Percentiles rank a stretch among this genome's conserved stretches.
Evolutionary conservation across 2,888 invertebrate species (phyloP).

Genomic region (Drosophila yooni): DNA sequence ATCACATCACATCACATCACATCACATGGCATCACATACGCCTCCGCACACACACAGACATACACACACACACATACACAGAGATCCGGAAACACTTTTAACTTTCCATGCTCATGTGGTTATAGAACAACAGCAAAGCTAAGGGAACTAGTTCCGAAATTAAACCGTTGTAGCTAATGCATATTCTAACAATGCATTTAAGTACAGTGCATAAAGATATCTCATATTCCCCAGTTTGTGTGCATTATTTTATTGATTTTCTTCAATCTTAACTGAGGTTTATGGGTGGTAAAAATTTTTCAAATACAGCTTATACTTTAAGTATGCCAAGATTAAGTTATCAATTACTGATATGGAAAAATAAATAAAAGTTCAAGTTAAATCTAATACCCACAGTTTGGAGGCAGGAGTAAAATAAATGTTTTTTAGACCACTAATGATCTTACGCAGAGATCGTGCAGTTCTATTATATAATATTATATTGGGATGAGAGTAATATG

Average conservation of each 20-base stretch:
- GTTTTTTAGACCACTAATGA: neutral
- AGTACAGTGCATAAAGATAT: neutral
- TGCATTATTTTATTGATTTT: neutral
- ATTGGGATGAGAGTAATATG: neutral
- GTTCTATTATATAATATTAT: too few relatives aligned
- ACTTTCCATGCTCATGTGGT: slow-evolving; percentile 6
- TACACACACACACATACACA: slow-evolving; percentile 7
- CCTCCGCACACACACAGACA: neutral
- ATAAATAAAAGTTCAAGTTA: neutral
- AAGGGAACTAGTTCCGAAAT: slow-evolving; percentile 7
- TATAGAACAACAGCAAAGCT: neutral
- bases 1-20: slow-evolving; percentile 22
- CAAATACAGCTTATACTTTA: neutral
- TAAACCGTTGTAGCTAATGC: neutral
- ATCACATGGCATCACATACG: slow-evolving; percentile 3
- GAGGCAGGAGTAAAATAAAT: neutral
- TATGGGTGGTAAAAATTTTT: neutral
- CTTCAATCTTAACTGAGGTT: neutral
- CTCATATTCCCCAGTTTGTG: neutral
- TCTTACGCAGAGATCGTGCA: neutral
- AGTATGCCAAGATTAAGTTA: neutral
- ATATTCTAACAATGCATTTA: neutral
- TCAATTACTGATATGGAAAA: neutral
- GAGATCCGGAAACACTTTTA: slow-evolving; percentile 18
- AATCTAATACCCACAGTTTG: neutral